Evolutionary conservation across 1,140 invertebrate species (phyloP).

Genomic region (Drosophila tropicalis): DNA sequence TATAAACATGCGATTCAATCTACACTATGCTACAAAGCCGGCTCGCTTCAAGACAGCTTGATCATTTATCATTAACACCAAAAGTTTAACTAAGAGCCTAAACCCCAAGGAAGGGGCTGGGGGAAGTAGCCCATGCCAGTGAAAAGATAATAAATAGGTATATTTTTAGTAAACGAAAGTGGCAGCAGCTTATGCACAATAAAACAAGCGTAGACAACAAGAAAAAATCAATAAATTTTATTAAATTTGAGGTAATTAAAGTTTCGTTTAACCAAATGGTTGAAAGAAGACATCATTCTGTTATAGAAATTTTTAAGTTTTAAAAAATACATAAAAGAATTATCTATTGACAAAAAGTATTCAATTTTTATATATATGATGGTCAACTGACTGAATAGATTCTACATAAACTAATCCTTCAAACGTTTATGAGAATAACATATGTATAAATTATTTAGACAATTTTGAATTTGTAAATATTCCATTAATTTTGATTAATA

Average conservation of each 20-base stretch:
- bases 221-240: background rate
- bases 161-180: background rate
- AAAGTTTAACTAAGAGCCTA: constrained; percentile 9
- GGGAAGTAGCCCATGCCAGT: constrained; percentile 25
- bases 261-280: background rate
- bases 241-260: background rate
- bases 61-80: constrained; percentile 42
- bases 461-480: too few species aligned
- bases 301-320: too few species aligned
- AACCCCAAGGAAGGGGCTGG: too few species aligned
- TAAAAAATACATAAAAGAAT: too few species aligned
- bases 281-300: too few species aligned
- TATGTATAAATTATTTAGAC: too few species aligned
- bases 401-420: too few species aligned
- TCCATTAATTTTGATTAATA: too few species aligned
- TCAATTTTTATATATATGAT: too few species aligned
- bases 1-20: constrained; percentile 23
- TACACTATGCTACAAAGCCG: constrained; percentile 38
- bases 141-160: constrained; percentile 5
- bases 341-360: too few species aligned
- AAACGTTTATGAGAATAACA: too few species aligned
- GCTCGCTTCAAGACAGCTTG: constrained; percentile 11
- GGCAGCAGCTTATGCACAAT: background rate
- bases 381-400: too few species aligned
- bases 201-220: background rate